Evolutionary conservation across 2,888 invertebrate genomes (phyloP).

Genomic region (Aphidius colemani): DNA sequence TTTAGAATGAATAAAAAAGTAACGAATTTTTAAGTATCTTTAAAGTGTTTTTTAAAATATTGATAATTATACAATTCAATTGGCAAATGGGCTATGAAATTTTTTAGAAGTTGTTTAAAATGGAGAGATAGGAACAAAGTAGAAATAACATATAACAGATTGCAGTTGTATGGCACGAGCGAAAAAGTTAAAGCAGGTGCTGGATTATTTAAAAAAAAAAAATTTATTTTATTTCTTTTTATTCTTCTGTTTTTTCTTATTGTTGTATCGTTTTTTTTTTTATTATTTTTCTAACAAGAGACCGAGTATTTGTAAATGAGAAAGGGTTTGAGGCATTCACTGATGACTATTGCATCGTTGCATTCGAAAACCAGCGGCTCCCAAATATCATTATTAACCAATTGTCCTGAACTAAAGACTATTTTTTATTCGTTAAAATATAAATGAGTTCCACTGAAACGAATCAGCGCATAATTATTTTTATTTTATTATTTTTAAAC

Average conservation of each 20-base stretch:
- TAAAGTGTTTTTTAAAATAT: too few relatives aligned
- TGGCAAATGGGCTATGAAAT: constrained; percentile 20
- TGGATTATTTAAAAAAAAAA: constrained; percentile 45
- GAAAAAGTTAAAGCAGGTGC: constrained; percentile 51
- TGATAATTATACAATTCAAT: too few relatives aligned
- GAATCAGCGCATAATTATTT: constrained; percentile 1
- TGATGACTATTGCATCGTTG: constrained; percentile 31
- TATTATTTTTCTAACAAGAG: too few relatives aligned
- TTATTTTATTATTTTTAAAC: background rate
- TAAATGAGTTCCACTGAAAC: constrained; percentile 31
- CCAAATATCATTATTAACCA: constrained; percentile 32
- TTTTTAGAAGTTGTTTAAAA: constrained; percentile 8
- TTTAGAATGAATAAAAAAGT: too few relatives aligned
- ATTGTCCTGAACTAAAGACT: constrained; percentile 1
- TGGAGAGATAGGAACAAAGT: constrained; percentile 18
- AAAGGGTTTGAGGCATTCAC: constrained; percentile 4
- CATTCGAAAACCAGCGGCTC: constrained; percentile 32
- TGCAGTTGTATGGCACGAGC: constrained; percentile 36
- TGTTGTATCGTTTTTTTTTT: too few relatives aligned
- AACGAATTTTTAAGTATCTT: too few relatives aligned
- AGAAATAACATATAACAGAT: constrained; percentile 28
- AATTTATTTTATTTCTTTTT: background rate
- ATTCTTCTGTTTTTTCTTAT: too few relatives aligned
- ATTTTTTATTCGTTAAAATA: background rate
- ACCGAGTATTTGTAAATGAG: background rate